A percentile compares a stretch with the other conserved stretches of the same genome.
These are phyloP conservation scores for Acleris cristana DNA, from an alignment of 2,888 invertebrate species.

Conservation along the genomic window DNA sequence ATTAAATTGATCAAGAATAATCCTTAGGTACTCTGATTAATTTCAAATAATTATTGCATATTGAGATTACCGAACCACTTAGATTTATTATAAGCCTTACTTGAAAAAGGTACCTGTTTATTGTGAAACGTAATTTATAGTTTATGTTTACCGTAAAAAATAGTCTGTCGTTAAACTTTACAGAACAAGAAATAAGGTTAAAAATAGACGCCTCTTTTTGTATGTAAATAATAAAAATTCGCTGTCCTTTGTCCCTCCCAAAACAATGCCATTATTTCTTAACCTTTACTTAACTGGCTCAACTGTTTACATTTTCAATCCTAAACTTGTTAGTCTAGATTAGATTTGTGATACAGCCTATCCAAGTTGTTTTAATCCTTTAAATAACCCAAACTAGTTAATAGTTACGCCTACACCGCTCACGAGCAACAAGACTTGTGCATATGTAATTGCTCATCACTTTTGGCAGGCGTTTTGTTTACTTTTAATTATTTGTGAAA, in stretches of 20 bases:
- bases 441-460: constrained; percentile 17
- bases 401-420: constrained; percentile 13
- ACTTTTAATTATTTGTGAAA: constrained; percentile 1
- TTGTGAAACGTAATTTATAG: too few species aligned
- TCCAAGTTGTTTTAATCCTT: constrained; percentile 13
- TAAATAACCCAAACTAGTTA: constrained; percentile 16
- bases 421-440: constrained; percentile 2
- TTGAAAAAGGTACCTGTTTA: too few species aligned
- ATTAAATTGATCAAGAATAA: not conserved
- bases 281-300: not conserved
- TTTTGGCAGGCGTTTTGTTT: constrained; percentile 16
- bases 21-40: not conserved
- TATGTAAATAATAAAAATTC: too few species aligned
- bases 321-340: not conserved
- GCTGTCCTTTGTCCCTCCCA: too few species aligned
- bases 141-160: too few species aligned
- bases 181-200: too few species aligned
- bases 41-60: too few species aligned
- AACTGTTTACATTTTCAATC: constrained; percentile 1
- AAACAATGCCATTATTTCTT: too few species aligned
- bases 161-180: too few species aligned
- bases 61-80: too few species aligned
- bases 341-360: constrained; percentile 10
- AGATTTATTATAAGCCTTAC: too few species aligned
- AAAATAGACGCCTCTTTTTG: too few species aligned